Base-by-base conservation (phyloP, 1,140 invertebrate genomes). In the Bombus fervidus region DNA sequence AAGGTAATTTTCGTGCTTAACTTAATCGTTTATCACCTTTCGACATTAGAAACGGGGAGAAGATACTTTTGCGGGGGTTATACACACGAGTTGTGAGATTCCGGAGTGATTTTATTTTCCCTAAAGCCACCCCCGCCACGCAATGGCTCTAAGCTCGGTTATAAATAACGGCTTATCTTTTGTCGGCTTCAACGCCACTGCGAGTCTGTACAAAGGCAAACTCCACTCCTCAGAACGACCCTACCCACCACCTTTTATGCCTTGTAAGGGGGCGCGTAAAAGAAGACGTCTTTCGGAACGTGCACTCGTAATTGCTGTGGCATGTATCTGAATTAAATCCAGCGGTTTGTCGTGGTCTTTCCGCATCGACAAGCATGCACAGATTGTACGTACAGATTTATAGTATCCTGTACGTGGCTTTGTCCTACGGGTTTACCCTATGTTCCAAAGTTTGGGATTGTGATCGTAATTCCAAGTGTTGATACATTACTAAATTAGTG, bases 121-220 rank as follows among this genome's bases (percentile, higher is more conserved):
- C 83, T 66, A 83, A 87, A 87, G 47, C 69, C 53, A 85, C 64
- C 86, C 82, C 82, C 86, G 64, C 57, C 68, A 53, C 76, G 59
- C 69, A 37, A 74, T 73, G 71, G 87, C 85, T 85, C 87, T 92
- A 93, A 92, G 91, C 91, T 72, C 62, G 89, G 92, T 92, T 93
- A 93, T 93, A 93, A 92, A 93, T 93, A 93, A 92, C 91, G 69
- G 92, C 92, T 93, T 93, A 93, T 93, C 92, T 93, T 93, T 92
- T 92, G 92, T 92, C 92, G 89, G 90, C 89, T 92, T 92, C 92
- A 90, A 93, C 92, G 88, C 90, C 87, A 86, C 74, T 83, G 79
- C 87, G 77, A 87, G 57, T 83, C 76, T 82, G 88, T 80, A 92
- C 89, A 93, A 93, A 91, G 92, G 92, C 92, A 89, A 91, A 87